Base-by-base conservation (phyloP, 2,888 invertebrate genomes). In the Caradrina kadenii region DNA sequence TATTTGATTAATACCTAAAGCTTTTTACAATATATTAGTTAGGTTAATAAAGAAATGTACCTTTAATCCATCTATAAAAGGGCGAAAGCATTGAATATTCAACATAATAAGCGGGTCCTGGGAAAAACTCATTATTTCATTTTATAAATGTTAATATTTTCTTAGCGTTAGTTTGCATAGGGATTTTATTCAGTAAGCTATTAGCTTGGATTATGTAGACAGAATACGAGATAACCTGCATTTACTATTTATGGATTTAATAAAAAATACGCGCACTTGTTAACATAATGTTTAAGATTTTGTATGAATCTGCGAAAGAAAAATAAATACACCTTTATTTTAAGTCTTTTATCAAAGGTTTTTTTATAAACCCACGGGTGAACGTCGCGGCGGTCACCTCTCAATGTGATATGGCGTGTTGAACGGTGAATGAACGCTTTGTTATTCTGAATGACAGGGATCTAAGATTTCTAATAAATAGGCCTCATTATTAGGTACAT, bases 111-210 rank as follows among this genome's bases (percentile, higher is more conserved):
- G 65, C 73, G 63, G 50, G 49, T 59, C 35, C 35, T 59, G 50
- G 35, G 53, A 39, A 71, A 68, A 70, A 72, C 63, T 65, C 65
- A 68, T 76, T 71, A 63, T 76, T 76, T 71, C 65, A 73, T 68
- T 79, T 71, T 76, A 53, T 69, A 45, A 45, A 76, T 76, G 61
- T 66, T 73, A 69, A 81, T 76, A 79, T 83, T 82, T 76, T 79
- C 61, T 52, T 52, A 81, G 71, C 58, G 26, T 71, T 67, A 72
- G 63, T 71, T 79, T 81, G 63, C 61, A 54, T 63, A 61, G 61
- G 21, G 55, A 68, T 73, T 81, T 69, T 67, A 70, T 73, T 83
- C 71, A 76, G 61, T 35, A 60, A 64, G 54, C 61, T 59, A 76
- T 78, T 72, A 82, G 65, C 69, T 69, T 35, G 60, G 50, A 62